Evolutionary conservation across 1,140 invertebrate species (phyloP), one percentile per base, ranked within the genome.

Genomic region (Glossosoma conforme): DNA sequence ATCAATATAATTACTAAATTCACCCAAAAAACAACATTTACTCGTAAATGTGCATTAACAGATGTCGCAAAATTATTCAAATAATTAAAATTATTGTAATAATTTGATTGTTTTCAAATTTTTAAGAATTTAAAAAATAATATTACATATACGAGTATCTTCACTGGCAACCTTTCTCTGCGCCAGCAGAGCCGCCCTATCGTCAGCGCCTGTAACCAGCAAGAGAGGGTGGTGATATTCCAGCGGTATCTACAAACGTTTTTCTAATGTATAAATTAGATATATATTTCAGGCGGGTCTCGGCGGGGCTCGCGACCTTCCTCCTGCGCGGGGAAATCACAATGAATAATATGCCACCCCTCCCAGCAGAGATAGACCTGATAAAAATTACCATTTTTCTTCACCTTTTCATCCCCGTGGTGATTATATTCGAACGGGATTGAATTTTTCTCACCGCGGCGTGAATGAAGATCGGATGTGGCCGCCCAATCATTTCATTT

Each of bases 161-260:
- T 14, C 13, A 17, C 17, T 35, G 10, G 10, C 3, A 5, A n/a
- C 32, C 32, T 17, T 4, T 11, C 13, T 11, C 32, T 17, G 32
- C 13, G n/a, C 25, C 8, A 9, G 25, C 25, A 30, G 8, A n/a
- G n/a, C 25, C 45, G 45, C 25, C 14, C 20, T 15, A 15, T 10
- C 36, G 13, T 38, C 36, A 17, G 36, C 36, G 14, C 36, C 36
- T 17, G n/a, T 38, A 38, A 15, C 15, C n/a, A 15, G n/a, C 20
- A 13, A 17, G 18, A 17, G 36, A 19, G 36, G n/a, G n/a, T n/a
- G n/a, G n/a, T n/a, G n/a, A n/a, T n/a, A n/a, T n/a, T n/a, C n/a
- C n/a, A n/a, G n/a, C n/a, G n/a, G n/a, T n/a, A 38, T 11, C 15
- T 32, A 33, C 11, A 45, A 45, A 45, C 43, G 43, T 47, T 47